Conservation (phyloP, 2,113 vertebrate species). For the Podarcis muralis region DNA sequence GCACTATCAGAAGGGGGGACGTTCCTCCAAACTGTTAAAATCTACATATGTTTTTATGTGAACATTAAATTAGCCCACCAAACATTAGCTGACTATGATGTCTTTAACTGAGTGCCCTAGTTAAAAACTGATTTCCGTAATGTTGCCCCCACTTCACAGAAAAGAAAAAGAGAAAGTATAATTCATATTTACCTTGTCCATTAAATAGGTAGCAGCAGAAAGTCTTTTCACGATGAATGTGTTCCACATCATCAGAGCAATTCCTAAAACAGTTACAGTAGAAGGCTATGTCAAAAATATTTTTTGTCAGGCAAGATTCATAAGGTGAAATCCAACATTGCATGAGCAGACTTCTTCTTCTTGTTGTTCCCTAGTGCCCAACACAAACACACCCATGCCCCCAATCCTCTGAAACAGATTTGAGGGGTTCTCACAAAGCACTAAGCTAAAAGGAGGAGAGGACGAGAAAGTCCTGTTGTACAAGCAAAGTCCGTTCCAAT, state of each 20-base stretch:
- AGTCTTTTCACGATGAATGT: slow-evolving; percentile 95
- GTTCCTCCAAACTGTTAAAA: not conserved
- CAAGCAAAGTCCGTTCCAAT: no score
- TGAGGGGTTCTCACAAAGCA: no score
- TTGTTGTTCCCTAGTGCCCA: not conserved
- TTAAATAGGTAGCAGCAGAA: slow-evolving; percentile 89
- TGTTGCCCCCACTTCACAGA: not conserved
- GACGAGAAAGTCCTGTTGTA: no score
- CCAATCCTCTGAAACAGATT: not conserved
- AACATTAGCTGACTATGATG: not conserved
- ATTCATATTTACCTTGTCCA: slow-evolving; percentile 87
- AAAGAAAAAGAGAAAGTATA: not conserved
- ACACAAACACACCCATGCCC: not conserved
- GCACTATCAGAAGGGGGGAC: no score
- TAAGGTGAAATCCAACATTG: not conserved
- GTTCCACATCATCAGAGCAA: slow-evolving; percentile 97
- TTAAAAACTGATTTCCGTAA: not conserved
- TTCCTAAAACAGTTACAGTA: slow-evolving; percentile 75
- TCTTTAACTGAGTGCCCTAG: not conserved
- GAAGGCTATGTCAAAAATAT: not conserved
- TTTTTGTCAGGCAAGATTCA: not conserved
- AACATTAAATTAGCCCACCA: no score
- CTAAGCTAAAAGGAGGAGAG: no score
- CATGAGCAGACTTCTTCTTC: not conserved
- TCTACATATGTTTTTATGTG: not conserved